phyloP scores from a whole-genome alignment of 35 echinoderm and acorn worm species.

The Chiridota heheva region DNA sequence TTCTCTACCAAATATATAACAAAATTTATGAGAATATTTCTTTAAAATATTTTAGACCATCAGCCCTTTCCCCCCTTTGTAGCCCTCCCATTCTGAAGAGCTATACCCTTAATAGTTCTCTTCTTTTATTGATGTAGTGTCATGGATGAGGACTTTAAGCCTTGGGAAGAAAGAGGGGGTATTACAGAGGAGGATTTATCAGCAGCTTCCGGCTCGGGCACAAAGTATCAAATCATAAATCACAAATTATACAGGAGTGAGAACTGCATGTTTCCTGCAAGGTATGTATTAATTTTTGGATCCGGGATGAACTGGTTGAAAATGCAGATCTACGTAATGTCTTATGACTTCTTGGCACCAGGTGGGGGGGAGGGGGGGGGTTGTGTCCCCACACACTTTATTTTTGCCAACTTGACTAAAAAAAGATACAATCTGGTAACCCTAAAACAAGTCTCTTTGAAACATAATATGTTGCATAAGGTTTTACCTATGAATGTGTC shows the following conservation, averaged over 20 bases:
- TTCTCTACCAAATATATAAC: background rate
- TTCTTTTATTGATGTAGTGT: conserved; percentile 46
- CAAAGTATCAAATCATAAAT: conserved; percentile 97
- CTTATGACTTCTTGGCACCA: too few relatives aligned
- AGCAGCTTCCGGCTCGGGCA: conserved; percentile 42
- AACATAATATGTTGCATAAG: background rate
- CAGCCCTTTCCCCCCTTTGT: too few relatives aligned
- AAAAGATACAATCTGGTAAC: too few relatives aligned
- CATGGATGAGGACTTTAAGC: conserved; percentile 60
- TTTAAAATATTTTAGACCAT: too few relatives aligned
- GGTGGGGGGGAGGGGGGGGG: too few relatives aligned
- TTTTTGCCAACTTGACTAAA: too few relatives aligned
- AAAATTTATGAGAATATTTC: background rate
- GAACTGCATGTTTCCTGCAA: conserved; percentile 96
- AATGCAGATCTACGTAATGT: background rate
- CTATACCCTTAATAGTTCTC: background rate
- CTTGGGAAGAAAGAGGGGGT: conserved; percentile 86
- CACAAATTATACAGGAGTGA: conserved; percentile 81
- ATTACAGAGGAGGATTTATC: conserved; percentile 65
- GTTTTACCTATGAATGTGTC: too few relatives aligned
- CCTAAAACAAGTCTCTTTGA: background rate
- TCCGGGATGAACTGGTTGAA: background rate
- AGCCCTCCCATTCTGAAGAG: background rate
- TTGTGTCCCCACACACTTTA: too few relatives aligned
- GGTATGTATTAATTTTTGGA: conserved; percentile 29